Base-by-base conservation (phyloP, 1,140 invertebrate species). In the Ruditapes philippinarum region DNA sequence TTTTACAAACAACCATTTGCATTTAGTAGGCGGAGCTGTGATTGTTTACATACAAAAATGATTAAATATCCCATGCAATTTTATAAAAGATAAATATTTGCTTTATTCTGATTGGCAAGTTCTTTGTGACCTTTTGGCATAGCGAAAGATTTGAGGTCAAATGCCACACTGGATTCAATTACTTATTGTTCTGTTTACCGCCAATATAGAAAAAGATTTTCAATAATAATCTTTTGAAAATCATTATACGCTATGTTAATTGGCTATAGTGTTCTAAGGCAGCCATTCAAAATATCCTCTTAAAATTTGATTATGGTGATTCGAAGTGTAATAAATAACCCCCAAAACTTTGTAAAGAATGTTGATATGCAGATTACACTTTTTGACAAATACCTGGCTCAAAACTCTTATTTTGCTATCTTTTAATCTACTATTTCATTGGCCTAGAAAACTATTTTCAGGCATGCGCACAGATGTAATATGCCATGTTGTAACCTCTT, bases 211-310 rank as follows among this genome's bases (percentile, higher is more conserved):
- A 25, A 31, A 68, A 49, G 49, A 79, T 65, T n/a, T 80, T 73
- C 73, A 88, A 65, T 65, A 65, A 62, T 68, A 70, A 45, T 79
- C 85, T 65, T 22, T 79, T 38, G 51, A 79, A 78, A 88, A 65
- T 33, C 74, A 79, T 38, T 49, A 51, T 51, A 54, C 62, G 85
- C 85, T 88, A 88, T 88, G 85, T 88, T 88, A 88, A 88, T 88
- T 88, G 85, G 85, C n/a, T 80, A 88, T 51, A 49, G 76, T 19
- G 22, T 65, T 79, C n/a, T 76, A 68, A 22, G 42, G 33, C 40
- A 73, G 14, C 82, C 65, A 73, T 73, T 51, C 62, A 84, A 80
- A 79, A 51, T 40, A 31, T 40, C 73, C n/a, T 88, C 74, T 54
- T 42, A 54, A 68, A 78, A 25, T 38, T 80, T 45, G 60, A 70